Conservation (phyloP, 2,113 vertebrate genomes). For the Gymnobelideus leadbeateri region DNA sequence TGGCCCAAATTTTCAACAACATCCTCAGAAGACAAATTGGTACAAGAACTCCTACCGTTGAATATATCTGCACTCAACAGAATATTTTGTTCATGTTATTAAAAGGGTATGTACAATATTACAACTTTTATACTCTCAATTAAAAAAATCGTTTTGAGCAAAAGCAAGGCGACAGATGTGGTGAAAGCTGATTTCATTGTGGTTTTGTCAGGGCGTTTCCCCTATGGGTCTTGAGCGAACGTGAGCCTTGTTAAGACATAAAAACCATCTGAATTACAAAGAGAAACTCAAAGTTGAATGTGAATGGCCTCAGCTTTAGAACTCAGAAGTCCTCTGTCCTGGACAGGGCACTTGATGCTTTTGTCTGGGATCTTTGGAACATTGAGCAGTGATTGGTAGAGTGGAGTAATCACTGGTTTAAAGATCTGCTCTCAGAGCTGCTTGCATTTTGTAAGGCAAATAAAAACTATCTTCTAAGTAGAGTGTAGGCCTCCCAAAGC, state of each 20-base stretch:
- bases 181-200: conserved; percentile 49
- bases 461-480: neutral
- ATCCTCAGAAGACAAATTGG: conserved; percentile 97
- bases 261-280: neutral
- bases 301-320: neutral
- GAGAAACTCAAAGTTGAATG: conserved; percentile 12
- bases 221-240: conserved; percentile 16
- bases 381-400: neutral
- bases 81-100: conserved; percentile 98
- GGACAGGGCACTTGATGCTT: neutral
- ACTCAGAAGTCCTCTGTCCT: neutral
- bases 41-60: conserved; percentile 96
- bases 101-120: conserved; percentile 90
- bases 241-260: neutral
- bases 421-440: neutral
- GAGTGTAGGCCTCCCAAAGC: neutral
- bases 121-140: conserved; percentile 66
- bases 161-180: conserved; percentile 49
- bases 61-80: conserved; percentile 98
- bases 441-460: neutral
- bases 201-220: conserved; percentile 11
- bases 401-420: neutral
- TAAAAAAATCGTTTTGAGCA: conserved; percentile 50
- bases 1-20: conserved; percentile 99
- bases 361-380: conserved; percentile 29